Percentiles rank a stretch among this genome's conserved stretches.
These are phyloP conservation scores for Embiotoca jacksoni DNA, from an alignment of 2,113 vertebrate genomes.

Conservation along the genomic window DNA sequence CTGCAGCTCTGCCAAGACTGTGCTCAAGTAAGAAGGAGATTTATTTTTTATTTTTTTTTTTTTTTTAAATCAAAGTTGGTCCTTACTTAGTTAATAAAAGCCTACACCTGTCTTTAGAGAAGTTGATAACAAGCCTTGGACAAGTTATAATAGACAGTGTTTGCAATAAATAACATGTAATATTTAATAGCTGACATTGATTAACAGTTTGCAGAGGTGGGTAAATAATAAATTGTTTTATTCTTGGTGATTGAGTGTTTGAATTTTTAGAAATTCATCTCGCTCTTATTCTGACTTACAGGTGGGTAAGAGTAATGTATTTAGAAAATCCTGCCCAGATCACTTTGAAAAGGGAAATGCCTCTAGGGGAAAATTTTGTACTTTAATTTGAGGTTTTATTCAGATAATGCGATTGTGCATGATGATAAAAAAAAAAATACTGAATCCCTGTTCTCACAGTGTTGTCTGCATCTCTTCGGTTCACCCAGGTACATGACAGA, in stretches of 20 bases:
- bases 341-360: no score
- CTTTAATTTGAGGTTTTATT: conserved; percentile 2
- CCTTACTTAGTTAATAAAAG: not conserved
- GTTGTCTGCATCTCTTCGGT: conserved; percentile 8
- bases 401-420: not conserved
- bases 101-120: not conserved
- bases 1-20: conserved; percentile 97
- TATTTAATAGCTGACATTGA: not conserved
- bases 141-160: not conserved
- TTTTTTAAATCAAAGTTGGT: not conserved
- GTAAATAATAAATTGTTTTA: no score
- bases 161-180: not conserved
- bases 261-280: no score
- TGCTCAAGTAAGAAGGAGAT: conserved; percentile 91
- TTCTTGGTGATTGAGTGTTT: no score
- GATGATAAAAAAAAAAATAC: not conserved
- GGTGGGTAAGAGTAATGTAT: no score
- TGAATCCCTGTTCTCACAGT: not conserved
- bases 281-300: no score
- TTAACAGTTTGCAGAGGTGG: not conserved
- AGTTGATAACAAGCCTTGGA: not conserved
- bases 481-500: conserved; percentile 94
- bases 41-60: not conserved
- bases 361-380: no score
- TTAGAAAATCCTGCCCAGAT: no score